Base-by-base conservation (phyloP, 2,888 invertebrate genomes). In the Tipula vernalis region DNA sequence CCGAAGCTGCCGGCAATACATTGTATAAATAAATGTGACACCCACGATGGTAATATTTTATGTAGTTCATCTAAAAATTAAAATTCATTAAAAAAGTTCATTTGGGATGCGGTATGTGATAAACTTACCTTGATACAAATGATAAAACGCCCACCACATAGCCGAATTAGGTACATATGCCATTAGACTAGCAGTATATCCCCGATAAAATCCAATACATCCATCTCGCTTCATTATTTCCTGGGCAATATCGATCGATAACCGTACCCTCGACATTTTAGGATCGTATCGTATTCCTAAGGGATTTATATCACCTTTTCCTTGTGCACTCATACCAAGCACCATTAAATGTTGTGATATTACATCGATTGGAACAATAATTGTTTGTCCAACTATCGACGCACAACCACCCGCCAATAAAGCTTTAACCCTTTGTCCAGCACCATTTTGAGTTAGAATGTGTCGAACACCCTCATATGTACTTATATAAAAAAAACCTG, bases 111-210 rank as follows among this genome's bases (percentile, higher is more conserved):
- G 10, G 3, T 28, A 71, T 39, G 6, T 28, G 28, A 57, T 39
- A 10, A 18, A 87, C 87, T 88, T 91, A 98, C 98, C 97, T 94
- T 98, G 97, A 91, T 98, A 98, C 83, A 96, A 93, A 88, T 98
- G 97, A 91, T 99, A 99, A 89, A 98, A 95, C 28, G 95, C 96
- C 99, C 99, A 99, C 98, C 99, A 99, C 85, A 98, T 93, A n/a
- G 98, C 98, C 18, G 98, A 98, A 91, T 98, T 98, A 13, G 99
- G 98, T 85, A 98, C 98, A 91, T 98, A 99, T 0, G 98, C 96
- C 89, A 96, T 95, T 12, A 99, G 92, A 41, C 98, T 98, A 0
- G 98, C 98, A 39, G 95, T 93, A 90, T 98, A 99, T 0, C 99
- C 99, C 87, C 98, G 93, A 91, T 99, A 99, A 91, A 98, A 99